Evolutionary conservation across 2,888 invertebrate genomes (phyloP), one percentile per base, ranked within the genome.

Genomic region (Sussaba pulchella): DNA sequence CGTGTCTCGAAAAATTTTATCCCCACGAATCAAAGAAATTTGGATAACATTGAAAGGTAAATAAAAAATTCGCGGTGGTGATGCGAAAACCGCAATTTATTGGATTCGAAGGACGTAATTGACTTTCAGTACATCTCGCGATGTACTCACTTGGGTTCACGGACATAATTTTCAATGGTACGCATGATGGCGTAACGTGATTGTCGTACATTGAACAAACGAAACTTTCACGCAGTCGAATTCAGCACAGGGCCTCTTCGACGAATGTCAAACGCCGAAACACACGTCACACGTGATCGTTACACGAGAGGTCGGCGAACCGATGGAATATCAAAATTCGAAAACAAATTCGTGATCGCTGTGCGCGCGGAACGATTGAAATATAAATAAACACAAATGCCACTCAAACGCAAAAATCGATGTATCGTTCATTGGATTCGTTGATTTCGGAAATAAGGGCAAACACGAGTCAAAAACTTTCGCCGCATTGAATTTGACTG

Each of bases 171-270:
- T 12, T 52, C 70, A 63, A 12, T 71, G 4, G 50, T 31, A 66
- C 63, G 39, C 66, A 66, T 39, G 24, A 26, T 52, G 14, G 63
- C 66, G 66, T 50, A 43, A 50, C 59, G 43, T 31, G 43, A 45
- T 64, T 59, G n/a, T 71, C 52, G 59, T 31, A 24, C 19, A 67
- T 67, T 50, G 36, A 76, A 31, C 2, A 31, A 31, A 31, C 2
- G 6, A 31, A 75, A 76, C 66, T 80, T 67, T 75, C 52, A 67
- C 76, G 71, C 70, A 70, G 26, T 31, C n/a, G n/a, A 24, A 64
- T 47, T 63, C 10, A 31, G 21, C 64, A 21, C 66, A 36, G 24
- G 50, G 31, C 14, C 14, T 52, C 26, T 36, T 12, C 50, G 59
- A 69, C 36, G 70, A 79, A 75, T 79, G 59, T 70, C 26, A 39